Evolutionary conservation across 2,888 invertebrate species (phyloP).

Genomic region (Pristionchus japonicus): DNA sequence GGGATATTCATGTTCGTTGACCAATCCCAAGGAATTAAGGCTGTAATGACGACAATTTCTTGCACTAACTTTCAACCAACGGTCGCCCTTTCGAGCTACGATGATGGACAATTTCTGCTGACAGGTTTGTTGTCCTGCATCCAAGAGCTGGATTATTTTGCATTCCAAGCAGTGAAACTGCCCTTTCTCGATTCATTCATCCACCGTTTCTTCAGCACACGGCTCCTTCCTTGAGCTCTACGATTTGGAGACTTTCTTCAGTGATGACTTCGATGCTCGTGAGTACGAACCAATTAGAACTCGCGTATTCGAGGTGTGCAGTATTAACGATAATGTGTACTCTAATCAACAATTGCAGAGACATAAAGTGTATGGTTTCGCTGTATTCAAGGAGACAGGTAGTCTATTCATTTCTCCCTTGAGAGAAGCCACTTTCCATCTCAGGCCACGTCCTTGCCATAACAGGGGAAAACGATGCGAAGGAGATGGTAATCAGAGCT

Average conservation of each 20-base stretch:
- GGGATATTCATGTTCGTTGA: no score
- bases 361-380: neutral
- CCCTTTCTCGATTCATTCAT: no score
- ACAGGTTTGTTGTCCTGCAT: neutral
- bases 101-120: neutral
- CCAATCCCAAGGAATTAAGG: no score
- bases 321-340: no score
- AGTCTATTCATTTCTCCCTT: neutral
- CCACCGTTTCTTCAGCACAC: neutral
- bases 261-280: neutral
- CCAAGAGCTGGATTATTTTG: no score
- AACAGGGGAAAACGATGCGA: neutral
- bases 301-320: neutral
- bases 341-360: neutral
- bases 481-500: neutral
- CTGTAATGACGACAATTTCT: neutral
- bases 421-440: neutral
- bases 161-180: no score
- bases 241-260: neutral
- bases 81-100: neutral
- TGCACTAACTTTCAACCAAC: neutral
- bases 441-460: neutral
- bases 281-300: neutral
- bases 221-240: neutral
- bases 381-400: neutral